Percentiles rank a stretch among this genome's conserved stretches.
These are phyloP conservation scores for Bathynomus jamesi DNA, from an alignment of 1,140 invertebrate species.

Conservation along the genomic window DNA sequence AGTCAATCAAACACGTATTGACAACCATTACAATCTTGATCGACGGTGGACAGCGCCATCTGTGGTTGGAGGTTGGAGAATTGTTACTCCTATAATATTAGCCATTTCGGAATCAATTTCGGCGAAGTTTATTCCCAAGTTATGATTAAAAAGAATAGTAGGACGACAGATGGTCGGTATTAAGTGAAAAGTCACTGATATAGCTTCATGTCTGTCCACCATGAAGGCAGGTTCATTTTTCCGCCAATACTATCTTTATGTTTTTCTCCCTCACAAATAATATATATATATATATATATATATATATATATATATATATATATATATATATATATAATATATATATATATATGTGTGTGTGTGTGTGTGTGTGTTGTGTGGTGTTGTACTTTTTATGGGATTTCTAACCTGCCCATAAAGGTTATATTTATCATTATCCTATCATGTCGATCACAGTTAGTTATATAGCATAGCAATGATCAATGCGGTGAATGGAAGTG, in stretches of 20 bases:
- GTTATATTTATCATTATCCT: too few species aligned
- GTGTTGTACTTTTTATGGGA: too few species aligned
- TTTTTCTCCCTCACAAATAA: neutral
- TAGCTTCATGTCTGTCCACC: neutral
- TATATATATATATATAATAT: neutral
- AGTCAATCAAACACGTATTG: neutral
- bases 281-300: constrained; percentile 3
- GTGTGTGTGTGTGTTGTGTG: too few species aligned
- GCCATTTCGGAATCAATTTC: neutral
- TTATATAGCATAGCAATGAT: too few species aligned
- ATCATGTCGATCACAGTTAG: too few species aligned
- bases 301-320: neutral
- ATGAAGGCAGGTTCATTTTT: too few species aligned
- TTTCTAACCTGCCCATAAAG: too few species aligned
- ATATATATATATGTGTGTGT: neutral
- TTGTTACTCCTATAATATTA: neutral
- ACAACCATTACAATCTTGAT: neutral
- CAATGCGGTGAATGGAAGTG: too few species aligned
- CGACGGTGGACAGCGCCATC: neutral
- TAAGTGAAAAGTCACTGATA: neutral
- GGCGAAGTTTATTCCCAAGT: neutral
- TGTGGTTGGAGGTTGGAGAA: neutral
- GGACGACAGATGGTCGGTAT: neutral
- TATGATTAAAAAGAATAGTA: neutral
- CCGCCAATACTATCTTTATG: too few species aligned